Conservation (phyloP, 2,113 vertebrate species). For the Phylloscopus trochiloides region DNA sequence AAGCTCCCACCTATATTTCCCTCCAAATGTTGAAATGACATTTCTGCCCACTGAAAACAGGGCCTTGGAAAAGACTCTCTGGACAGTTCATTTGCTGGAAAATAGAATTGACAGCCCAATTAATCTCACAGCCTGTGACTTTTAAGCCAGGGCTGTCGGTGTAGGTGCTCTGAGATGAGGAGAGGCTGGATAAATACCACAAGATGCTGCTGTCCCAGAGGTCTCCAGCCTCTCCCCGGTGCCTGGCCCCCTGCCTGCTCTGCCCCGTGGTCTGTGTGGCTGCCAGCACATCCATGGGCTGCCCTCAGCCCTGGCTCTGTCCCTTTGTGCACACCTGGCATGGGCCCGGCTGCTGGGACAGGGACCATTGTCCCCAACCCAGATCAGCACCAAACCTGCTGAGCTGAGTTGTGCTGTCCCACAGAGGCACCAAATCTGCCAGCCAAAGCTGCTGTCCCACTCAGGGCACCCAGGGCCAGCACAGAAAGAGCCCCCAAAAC, state of each 20-base stretch:
- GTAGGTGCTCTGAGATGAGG: background rate
- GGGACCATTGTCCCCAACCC: background rate
- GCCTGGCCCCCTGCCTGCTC: background rate
- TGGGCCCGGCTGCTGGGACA: accelerated
- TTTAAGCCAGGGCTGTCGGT: background rate
- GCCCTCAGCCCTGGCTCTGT: background rate
- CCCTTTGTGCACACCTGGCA: background rate
- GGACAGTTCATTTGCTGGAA: slow-evolving; percentile 9
- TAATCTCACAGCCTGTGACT: background rate
- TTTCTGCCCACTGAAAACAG: background rate
- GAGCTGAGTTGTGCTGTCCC: accelerated
- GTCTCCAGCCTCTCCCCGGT: background rate
- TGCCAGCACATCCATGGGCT: accelerated
- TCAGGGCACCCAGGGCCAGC: background rate
- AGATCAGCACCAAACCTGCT: background rate
- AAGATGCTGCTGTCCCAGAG: background rate
- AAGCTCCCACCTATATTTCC: background rate
- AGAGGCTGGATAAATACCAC: background rate
- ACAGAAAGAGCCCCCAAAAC: background rate
- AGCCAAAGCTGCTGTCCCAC: background rate
- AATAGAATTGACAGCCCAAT: slow-evolving; percentile 10
- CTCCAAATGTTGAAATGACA: background rate
- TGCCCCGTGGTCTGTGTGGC: accelerated
- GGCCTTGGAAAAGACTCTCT: background rate
- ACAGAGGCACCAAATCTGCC: accelerated